Evolutionary conservation across 2,113 vertebrate species (phyloP), one percentile per base, ranked within the genome.

Genomic region (Rhinolophus ferrumequinum): DNA sequence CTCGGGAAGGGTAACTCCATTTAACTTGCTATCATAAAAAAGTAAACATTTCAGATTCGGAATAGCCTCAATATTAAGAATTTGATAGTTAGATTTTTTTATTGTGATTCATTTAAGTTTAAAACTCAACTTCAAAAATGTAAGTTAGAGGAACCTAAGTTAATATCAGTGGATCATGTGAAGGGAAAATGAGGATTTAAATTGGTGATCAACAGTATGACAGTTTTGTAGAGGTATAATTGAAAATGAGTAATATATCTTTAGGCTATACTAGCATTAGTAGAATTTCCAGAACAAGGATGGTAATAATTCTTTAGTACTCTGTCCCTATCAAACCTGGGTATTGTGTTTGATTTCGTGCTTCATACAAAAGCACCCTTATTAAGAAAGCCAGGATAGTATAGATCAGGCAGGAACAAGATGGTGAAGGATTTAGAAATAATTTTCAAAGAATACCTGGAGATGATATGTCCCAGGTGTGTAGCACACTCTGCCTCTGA

Each of bases 11-110:
- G 38, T 93, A 97, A 88, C 83, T 93, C 54, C n/a, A 89, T 95
- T 97, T 97, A 94, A 70, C 72, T 81, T 94, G 80, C 86, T 73
- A 81, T 93, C 52, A 86, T 67, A 90, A 89, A 64, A 95, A 97
- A 88, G 72, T 91, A 93, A 97, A 96, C 41, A 66, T 79, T 93
- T 95, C 76, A 95, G 52, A 86, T 38, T 90, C 66, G 54, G 41
- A 79, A 89, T 83, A 84, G 50, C 22, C 8, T 22, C 41, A 89
- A 41, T 93, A 79, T 79, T 93, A 94, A 84, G 26, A 86, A 88
- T 90, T 79, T 85, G 88, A 50, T 95, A 76, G 93, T 86, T 67
- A 82, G 69, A 70, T 73, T 58, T 73, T 69, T 47, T 85, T 90
- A 16, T 90, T 95, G 82, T 96, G 56, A 88, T 94, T 90, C 77